Evolutionary conservation across 35 echinoderm and acorn worm species (phyloP), one percentile per base, ranked within the genome.

Genomic region (Lytechinus pictus): DNA sequence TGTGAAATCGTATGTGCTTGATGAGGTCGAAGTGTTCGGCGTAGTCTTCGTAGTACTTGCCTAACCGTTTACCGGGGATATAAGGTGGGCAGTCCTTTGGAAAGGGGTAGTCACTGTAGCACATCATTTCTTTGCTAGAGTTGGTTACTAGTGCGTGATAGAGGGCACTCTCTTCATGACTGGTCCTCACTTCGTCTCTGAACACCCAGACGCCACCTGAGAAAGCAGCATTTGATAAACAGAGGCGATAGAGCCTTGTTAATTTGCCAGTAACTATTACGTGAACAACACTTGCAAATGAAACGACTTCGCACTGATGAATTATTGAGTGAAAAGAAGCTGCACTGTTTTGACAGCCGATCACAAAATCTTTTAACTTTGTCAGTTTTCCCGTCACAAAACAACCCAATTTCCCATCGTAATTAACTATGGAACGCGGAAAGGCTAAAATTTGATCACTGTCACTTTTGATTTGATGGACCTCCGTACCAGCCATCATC

Each of bases 51-150:
- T 95, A 86, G 89, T 99, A 96, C 66, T 96, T 93, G 21, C 94
- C 91, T 7, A 96, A 55, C 14, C 95, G 92, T 1, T 89, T 29
- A 24, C 90, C 94, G 27, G 86, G 54, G 19, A 99, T 94, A 54
- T 95, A 99, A 3, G 95, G 91, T 5, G 98, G 95, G 54, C 95
- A 97, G 10, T 97, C 95, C 56, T 97, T 96, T 4, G 98, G 97
- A 58, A 97, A 97, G 1, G 97, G 98, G 96, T 97, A 99, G 56
- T 99, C 98, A 79, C 96, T 97, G 94, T 92, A 99, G 61, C 95
- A 96, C 13, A 28, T 95, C 87, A 95, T 95, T 92, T 99, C 98
- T 93, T 99, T 99, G 71, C 94, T 95, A 9, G 98, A 96, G 57
- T 99, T 99, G 94, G 95, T 95, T 1, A 97, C 91, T 4, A 96